These are phyloP conservation scores for Autographa gamma DNA, from an alignment of 2,888 invertebrate species.

Conservation along the genomic window DNA sequence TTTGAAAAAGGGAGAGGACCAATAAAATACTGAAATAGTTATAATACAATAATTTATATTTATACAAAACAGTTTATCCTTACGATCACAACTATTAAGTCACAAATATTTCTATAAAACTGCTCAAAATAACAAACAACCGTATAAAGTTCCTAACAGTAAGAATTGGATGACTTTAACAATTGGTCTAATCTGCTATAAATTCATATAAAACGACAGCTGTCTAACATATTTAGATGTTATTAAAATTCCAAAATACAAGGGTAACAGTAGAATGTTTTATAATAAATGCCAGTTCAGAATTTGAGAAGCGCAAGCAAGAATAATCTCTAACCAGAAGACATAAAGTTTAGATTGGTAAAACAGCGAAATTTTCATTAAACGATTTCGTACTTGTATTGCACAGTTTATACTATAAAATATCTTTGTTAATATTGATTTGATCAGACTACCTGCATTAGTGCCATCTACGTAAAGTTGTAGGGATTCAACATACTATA, in stretches of 20 bases:
- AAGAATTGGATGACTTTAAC: constrained; percentile 20
- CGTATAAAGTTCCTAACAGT: constrained; percentile 13
- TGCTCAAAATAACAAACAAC: constrained; percentile 42
- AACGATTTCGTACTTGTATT: not conserved
- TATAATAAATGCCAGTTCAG: not conserved
- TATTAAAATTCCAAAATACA: not conserved
- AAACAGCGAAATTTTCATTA: not conserved
- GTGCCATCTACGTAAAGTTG: not conserved
- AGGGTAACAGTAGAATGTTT: not conserved
- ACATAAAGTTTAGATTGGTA: not conserved
- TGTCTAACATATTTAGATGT: constrained; percentile 13
- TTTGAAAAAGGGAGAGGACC: not conserved
- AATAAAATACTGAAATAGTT: constrained; percentile 16
- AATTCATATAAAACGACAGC: constrained; percentile 39
- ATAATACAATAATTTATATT: constrained; percentile 45
- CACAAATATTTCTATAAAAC: constrained; percentile 50
- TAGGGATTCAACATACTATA: not conserved
- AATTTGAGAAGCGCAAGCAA: not conserved
- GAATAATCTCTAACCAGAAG: not conserved
- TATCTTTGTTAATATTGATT: not conserved
- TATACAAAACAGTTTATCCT: constrained; percentile 48
- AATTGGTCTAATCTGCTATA: constrained; percentile 29
- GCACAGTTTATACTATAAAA: not conserved
- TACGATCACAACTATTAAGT: constrained; percentile 54
- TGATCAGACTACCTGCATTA: not conserved